Evolutionary conservation across 2,888 invertebrate species (phyloP).

Genomic region (Thereva unica): DNA sequence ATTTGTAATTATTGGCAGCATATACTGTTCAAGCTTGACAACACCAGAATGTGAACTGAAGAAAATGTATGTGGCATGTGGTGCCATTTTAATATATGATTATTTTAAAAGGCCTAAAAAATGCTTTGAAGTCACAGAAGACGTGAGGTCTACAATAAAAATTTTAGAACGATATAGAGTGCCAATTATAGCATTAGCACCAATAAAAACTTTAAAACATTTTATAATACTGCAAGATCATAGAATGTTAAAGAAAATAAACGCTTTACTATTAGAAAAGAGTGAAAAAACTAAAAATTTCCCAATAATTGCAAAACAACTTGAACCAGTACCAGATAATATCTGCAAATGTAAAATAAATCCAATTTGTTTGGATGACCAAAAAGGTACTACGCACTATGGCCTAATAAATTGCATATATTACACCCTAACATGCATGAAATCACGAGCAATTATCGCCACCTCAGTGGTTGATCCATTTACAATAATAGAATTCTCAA

Average conservation of each 20-base stretch:
- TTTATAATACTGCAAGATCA: conserved; percentile 53
- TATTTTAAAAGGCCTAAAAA: conserved; percentile 38
- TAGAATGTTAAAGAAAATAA: conserved; percentile 50
- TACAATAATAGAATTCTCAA: conserved; percentile 50
- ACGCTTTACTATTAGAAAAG: conserved; percentile 54
- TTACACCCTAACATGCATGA: conserved; percentile 52
- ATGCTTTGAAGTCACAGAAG: conserved; percentile 20
- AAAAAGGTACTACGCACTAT: neutral
- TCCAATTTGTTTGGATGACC: neutral
- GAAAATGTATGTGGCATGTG: conserved; percentile 50
- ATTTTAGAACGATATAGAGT: conserved; percentile 49
- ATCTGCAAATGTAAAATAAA: conserved; percentile 38
- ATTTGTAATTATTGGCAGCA: conserved; percentile 47
- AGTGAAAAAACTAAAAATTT: conserved; percentile 53
- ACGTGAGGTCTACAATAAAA: conserved; percentile 46
- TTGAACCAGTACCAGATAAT: conserved; percentile 50
- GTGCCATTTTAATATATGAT: conserved; percentile 53
- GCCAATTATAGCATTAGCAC: conserved; percentile 53
- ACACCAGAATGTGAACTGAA: conserved; percentile 50
- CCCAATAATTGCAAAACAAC: conserved; percentile 54
- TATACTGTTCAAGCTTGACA: conserved; percentile 49
- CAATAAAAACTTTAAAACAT: conserved; percentile 52
- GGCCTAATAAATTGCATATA: conserved; percentile 49
- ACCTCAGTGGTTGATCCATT: conserved; percentile 43
- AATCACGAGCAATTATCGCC: conserved; percentile 53